These are phyloP conservation scores for Lamellibrachia luymesi DNA, from an alignment of 1,140 invertebrate genomes.

Conservation along the genomic window DNA sequence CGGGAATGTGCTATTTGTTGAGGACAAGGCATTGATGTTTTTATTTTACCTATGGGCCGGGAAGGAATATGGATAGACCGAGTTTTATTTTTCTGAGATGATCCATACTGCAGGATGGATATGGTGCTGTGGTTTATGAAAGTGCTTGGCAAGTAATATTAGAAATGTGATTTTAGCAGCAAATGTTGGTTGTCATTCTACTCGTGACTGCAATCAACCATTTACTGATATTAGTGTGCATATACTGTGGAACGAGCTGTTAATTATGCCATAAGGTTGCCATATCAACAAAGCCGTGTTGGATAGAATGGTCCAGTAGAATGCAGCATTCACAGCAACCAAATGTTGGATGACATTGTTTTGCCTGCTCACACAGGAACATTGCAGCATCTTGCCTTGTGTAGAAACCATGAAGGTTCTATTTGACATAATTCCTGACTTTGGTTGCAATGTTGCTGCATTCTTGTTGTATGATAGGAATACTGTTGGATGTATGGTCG, in stretches of 20 bases:
- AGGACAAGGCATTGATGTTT: background rate
- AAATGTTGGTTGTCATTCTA: background rate
- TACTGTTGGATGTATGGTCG: background rate
- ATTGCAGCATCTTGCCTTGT: background rate
- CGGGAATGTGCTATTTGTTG: background rate
- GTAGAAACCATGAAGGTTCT: background rate
- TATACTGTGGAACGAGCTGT: background rate
- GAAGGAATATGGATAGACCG: too few relatives aligned
- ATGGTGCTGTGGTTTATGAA: background rate
- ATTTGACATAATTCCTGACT: background rate
- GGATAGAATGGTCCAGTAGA: background rate
- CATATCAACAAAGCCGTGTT: background rate
- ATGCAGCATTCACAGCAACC: background rate
- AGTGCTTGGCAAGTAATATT: background rate
- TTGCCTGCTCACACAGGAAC: background rate
- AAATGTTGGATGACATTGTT: background rate
- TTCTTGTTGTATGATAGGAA: background rate
- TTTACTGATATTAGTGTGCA: background rate
- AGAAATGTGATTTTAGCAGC: background rate
- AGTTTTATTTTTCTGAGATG: background rate
- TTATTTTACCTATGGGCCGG: background rate
- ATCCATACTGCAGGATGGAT: background rate
- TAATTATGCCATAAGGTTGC: conserved; percentile 1
- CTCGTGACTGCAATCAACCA: background rate
- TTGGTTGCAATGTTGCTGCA: background rate